Base-by-base conservation (phyloP, 2,113 vertebrate genomes). In the Saguinus imperator region DNA sequence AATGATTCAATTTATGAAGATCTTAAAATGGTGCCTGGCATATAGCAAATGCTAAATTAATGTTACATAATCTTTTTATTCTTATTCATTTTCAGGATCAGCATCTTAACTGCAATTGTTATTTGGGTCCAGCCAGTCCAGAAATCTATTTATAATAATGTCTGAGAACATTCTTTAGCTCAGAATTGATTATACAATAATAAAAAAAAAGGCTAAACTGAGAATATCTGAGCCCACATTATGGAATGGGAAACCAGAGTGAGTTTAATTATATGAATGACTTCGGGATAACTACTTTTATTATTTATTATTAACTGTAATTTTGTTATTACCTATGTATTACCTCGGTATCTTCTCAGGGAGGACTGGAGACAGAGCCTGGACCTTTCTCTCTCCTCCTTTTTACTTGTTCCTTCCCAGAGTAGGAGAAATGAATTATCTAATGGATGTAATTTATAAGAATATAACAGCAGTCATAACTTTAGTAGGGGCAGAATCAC, bases 81-180 rank as follows among this genome's bases (percentile, higher is more conserved):
- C 73, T 95, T 94, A 77, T 85, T 90, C 72, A 84, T 76, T 86
- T 96, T 88, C 88, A 37, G 82, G 77, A 92, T 50, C 37, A 95
- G 52, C 45, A 92, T 96, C 55, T 92, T 86, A 79, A 92, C 29
- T 94, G 76, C 45, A 94, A 73, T 81, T 95, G 58, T 96, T 84
- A 90, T 75, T 81, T 96, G 50, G 57, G 66, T 79, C 72, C 84
- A 93, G 86, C 48, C 35, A 64, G 95, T 94, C 68, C 66, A 86
- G 76, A 96, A 96, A 96, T 92, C 85, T 95, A 89, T 79, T 98
- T 93, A 88, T 85, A 94, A 91, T 94, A 95, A 96, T 86, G 40
- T 95, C 73, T 88, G 29, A 52, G 48, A 94, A 6, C 82, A 72
- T 96, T 96, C 6, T 50, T 90, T 88, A 97, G 81, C 50, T 81